A percentile compares a stretch with the other conserved stretches of the same genome.
phyloP scores from a whole-genome alignment of 2,888 invertebrate genomes.

The Harpagoxenus sublaevis region DNA sequence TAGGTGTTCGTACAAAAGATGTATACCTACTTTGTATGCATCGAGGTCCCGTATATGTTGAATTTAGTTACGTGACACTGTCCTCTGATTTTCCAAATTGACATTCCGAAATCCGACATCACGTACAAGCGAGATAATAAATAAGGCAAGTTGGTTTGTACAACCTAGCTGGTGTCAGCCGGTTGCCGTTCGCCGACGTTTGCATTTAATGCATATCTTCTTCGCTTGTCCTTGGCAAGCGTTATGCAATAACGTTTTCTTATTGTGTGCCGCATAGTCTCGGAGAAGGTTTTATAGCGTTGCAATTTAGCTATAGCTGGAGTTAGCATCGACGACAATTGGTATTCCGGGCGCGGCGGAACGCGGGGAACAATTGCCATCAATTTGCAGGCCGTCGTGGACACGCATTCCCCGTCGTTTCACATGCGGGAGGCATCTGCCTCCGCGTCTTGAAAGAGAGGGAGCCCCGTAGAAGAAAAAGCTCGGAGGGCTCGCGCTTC shows the following conservation, averaged over 20 bases:
- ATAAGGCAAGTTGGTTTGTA: conserved; percentile 5
- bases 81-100: background rate
- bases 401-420: conserved; percentile 39
- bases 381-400: conserved; percentile 50
- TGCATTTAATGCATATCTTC: conserved; percentile 44
- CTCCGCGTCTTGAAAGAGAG: background rate
- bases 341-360: conserved; percentile 16
- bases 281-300: conserved; percentile 44
- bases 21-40: background rate
- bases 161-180: background rate
- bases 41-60: background rate
- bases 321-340: conserved; percentile 27
- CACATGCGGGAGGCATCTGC: conserved; percentile 45
- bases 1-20: background rate
- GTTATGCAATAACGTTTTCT: conserved; percentile 43
- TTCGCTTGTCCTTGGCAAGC: conserved; percentile 4
- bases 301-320: conserved; percentile 42
- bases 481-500: background rate
- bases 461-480: background rate
- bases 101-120: background rate
- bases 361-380: conserved; percentile 51
- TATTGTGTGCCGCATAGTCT: conserved; percentile 21
- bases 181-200: background rate
- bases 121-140: background rate
- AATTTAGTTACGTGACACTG: background rate